These are phyloP conservation scores for Ptiloglossa arizonensis DNA, from an alignment of 1,140 invertebrate genomes.

Conservation along the genomic window DNA sequence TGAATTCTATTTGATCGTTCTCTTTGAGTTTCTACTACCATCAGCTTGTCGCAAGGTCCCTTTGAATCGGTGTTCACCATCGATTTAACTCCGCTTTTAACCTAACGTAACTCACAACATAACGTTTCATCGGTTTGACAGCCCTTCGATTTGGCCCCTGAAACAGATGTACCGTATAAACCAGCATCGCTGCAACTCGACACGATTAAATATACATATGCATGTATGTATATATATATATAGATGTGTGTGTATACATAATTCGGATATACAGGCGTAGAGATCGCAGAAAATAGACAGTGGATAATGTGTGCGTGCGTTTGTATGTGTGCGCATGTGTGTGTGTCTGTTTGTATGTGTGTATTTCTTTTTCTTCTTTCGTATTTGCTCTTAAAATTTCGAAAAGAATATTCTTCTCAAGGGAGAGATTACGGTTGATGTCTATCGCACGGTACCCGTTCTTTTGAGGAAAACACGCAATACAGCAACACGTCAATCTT, in stretches of 20 bases:
- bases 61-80: background rate
- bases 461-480: conserved; percentile 43
- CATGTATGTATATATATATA: background rate
- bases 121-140: background rate
- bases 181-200: conserved; percentile 6
- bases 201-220: background rate
- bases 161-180: conserved; percentile 4
- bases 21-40: no score
- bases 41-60: background rate
- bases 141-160: conserved; percentile 29
- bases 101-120: background rate
- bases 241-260: conserved; percentile 45
- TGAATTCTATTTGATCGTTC: no score
- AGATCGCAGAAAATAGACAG: conserved; percentile 63
- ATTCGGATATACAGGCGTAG: conserved; percentile 59
- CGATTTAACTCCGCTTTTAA: no score
- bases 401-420: conserved; percentile 24
- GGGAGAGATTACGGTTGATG: background rate
- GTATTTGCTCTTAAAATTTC: conserved; percentile 16
- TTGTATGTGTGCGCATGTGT: conserved; percentile 4
- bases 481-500: conserved; percentile 43
- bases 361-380: background rate
- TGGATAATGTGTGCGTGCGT: no score
- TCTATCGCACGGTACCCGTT: conserved; percentile 10
- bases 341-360: conserved; percentile 11